Evolutionary conservation across 2,113 vertebrate species (phyloP).

Genomic region (Labeo catla): DNA sequence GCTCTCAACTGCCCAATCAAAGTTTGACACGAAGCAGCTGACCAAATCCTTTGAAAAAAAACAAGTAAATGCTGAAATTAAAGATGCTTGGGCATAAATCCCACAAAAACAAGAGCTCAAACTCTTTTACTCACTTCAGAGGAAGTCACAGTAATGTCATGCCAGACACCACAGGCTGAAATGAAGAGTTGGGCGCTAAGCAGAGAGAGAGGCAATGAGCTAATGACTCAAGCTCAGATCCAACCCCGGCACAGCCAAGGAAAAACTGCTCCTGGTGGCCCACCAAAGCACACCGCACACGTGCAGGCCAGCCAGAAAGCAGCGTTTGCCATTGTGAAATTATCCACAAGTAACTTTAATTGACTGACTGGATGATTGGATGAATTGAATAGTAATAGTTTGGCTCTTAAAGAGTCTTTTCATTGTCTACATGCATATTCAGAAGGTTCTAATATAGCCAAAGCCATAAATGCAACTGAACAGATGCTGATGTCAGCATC

Average conservation of each 20-base stretch:
- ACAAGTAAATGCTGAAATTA: not conserved
- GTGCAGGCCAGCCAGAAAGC: constrained; percentile 4
- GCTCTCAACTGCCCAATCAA: constrained; percentile 37
- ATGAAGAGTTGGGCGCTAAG: constrained; percentile 11
- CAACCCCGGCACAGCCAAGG: not conserved
- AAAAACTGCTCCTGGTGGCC: constrained; percentile 25
- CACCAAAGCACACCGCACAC: not conserved
- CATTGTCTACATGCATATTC: not conserved
- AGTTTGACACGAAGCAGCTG: constrained; percentile 13
- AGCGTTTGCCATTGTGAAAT: not conserved
- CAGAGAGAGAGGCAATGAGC: constrained; percentile 5
- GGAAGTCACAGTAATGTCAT: constrained; percentile 20
- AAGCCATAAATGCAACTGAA: not conserved
- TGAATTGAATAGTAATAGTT: not conserved
- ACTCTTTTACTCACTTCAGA: constrained; percentile 9
- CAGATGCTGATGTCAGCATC: not conserved
- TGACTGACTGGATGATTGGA: not conserved
- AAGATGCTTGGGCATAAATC: constrained; percentile 25
- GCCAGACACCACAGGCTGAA: constrained; percentile 26
- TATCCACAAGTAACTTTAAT: not conserved
- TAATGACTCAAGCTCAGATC: constrained; percentile 19
- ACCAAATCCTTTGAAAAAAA: constrained; percentile 7
- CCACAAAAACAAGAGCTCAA: constrained; percentile 18
- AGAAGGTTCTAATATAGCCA: not conserved
- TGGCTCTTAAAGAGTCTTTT: not conserved